phyloP scores from a whole-genome alignment of 35 echinoderm and acorn worm genomes.

The Heliocidaris erythrogramma region DNA sequence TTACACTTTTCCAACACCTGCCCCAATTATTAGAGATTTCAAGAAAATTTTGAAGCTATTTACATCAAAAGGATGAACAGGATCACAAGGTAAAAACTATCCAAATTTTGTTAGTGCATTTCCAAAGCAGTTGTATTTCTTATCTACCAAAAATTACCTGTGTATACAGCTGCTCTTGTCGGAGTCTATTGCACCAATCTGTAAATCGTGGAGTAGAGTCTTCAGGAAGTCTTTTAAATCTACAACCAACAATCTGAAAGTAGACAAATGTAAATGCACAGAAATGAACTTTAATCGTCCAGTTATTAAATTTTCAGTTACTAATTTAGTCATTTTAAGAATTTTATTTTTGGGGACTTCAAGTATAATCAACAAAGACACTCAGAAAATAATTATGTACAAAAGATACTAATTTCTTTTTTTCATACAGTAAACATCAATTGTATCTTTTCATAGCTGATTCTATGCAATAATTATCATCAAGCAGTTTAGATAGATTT shows the following conservation, averaged over 20 bases:
- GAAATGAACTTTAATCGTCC: neutral
- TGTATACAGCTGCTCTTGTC: conserved; percentile 62
- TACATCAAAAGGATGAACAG: neutral
- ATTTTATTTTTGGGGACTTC: neutral
- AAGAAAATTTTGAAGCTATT: neutral
- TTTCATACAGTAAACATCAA: neutral
- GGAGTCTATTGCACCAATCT: conserved; percentile 77
- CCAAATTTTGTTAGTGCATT: too few species aligned
- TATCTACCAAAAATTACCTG: conserved; percentile 47
- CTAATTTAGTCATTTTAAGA: neutral
- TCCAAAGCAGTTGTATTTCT: neutral
- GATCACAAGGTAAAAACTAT: too few species aligned
- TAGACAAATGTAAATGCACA: neutral
- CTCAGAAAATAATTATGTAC: neutral
- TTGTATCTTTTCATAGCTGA: neutral
- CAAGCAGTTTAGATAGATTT: too few species aligned
- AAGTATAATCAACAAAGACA: neutral
- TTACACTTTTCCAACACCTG: neutral
- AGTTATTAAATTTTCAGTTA: neutral
- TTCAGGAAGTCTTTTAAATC: conserved; percentile 68
- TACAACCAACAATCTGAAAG: conserved; percentile 80
- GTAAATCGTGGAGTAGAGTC: conserved; percentile 84
- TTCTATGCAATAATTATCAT: neutral
- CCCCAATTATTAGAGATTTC: neutral
- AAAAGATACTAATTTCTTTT: neutral